Base-by-base conservation (phyloP, 2,888 invertebrate species). In the Bhutanitis thaidina region DNA sequence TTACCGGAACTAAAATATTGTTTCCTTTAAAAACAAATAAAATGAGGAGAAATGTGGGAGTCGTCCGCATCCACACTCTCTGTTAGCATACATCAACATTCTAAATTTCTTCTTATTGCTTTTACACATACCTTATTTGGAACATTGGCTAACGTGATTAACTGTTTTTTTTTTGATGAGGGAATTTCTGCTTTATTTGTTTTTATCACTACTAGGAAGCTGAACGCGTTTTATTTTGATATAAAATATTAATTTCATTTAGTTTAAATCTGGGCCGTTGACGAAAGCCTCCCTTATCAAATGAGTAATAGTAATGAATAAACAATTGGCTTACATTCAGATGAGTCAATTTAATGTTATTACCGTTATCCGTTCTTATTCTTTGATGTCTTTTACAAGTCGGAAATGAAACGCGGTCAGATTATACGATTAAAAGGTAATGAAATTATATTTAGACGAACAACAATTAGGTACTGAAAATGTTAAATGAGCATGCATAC, bases 381-480 rank as follows among this genome's bases (percentile, higher is more conserved):
- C 20, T 20, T 20, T 30, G 3, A n/a, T n/a, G 9, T 30, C 3
- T 30, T 7, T 34, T 34, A 12, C 0, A 34, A 34, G 12, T 5
- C 9, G 16, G 7, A 40, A 45, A 41, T 46, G 30, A 32, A 45
- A 34, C 40, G 51, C 45, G 13, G 27, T 51, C 40, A 30, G 9
- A 7, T 9, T 14, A 29, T 35, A 29, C 38, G 39, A 40, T 27
- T 50, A 32, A 38, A 1, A 39, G 40, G 34, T 10, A n/a, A 38
- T 20, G 12, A 44, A 27, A 45, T 9, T 1, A 41, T 27, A 35
- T 44, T 41, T 41, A 36, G 51, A 51, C 51, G 51, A 51, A 51
- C 45, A 51, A 51, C 51, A 51, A 51, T 51, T 45, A n/a, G n/a
- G n/a, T n/a, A 36, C 30, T 45, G 13, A 43, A 25, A 39, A 39